phyloP scores from a whole-genome alignment of 2,888 invertebrate species.

The Rhamphomyia laevipes region DNA sequence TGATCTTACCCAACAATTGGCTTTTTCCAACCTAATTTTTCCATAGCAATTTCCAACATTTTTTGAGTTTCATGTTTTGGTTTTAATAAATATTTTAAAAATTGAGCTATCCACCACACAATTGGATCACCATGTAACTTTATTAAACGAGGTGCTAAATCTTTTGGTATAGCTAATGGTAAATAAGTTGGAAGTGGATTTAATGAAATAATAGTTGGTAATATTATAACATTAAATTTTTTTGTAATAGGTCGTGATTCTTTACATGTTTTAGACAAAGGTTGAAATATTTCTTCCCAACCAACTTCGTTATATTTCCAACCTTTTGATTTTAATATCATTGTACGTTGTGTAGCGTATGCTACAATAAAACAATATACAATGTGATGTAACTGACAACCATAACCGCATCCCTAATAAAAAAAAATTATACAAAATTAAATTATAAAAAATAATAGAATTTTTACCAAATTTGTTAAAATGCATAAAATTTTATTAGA shows the following conservation, averaged over 20 bases:
- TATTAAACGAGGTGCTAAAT: constrained; percentile 67
- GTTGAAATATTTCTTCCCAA: constrained; percentile 90
- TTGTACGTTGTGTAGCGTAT: constrained; percentile 84
- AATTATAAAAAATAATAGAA: too few species aligned
- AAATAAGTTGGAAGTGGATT: constrained; percentile 71
- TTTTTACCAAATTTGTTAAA: constrained; percentile 82
- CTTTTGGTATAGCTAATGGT: constrained; percentile 85
- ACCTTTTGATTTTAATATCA: constrained; percentile 86
- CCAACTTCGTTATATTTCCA: constrained; percentile 89
- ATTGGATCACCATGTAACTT: constrained; percentile 86
- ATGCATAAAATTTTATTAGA: constrained; percentile 88
- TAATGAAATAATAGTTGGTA: constrained; percentile 92
- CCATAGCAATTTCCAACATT: constrained; percentile 62
- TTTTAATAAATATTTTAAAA: constrained; percentile 79
- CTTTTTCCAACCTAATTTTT: constrained; percentile 64
- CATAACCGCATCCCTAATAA: constrained; percentile 89
- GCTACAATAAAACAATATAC: constrained; percentile 94
- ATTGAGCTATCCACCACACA: constrained; percentile 98
- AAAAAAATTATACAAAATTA: not conserved
- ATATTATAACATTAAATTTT: constrained; percentile 69
- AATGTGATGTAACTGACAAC: constrained; percentile 95
- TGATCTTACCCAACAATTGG: constrained; percentile 93
- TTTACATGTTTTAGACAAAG: constrained; percentile 76
- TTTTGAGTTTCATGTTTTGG: constrained; percentile 62
- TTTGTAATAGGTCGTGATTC: constrained; percentile 57